These are phyloP conservation scores for Pristis pectinata DNA, from an alignment of 2,797 vertebrate genomes.

Conservation along the genomic window DNA sequence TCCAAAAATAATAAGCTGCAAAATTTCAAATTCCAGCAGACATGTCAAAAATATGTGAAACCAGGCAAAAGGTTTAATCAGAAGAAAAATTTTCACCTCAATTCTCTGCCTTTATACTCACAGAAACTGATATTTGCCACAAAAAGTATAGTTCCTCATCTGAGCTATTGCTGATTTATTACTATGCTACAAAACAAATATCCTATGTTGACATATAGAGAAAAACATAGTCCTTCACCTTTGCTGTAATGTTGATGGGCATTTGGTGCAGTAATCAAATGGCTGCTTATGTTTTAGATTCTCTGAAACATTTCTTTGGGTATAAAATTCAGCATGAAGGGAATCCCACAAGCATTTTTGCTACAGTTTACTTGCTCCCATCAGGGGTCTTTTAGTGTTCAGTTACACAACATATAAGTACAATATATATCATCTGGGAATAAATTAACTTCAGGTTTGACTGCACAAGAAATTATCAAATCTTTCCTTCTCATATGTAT, in stretches of 20 bases:
- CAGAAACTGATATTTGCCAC: not conserved
- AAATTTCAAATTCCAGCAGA: not conserved
- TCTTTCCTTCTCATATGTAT: not conserved
- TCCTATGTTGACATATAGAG: not conserved
- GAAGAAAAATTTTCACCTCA: not conserved
- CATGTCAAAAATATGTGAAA: not conserved
- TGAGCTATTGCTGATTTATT: not conserved
- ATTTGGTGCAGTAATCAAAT: not conserved
- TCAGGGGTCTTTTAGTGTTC: not conserved
- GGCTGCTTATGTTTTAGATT: not conserved
- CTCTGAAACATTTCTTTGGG: not conserved
- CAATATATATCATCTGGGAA: not conserved
- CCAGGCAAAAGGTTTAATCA: not conserved
- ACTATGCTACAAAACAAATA: not conserved
- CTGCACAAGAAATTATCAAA: not conserved
- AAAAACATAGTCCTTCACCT: not conserved
- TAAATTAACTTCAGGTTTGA: constrained; percentile 24
- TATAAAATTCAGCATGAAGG: not conserved
- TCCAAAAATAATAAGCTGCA: too few species aligned
- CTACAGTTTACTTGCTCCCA: not conserved
- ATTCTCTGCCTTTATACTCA: not conserved
- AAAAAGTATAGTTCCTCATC: not conserved
- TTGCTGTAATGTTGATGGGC: not conserved
- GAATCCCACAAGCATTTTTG: not conserved
- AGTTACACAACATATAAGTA: constrained; percentile 18